Evolutionary conservation across 2,113 vertebrate species (phyloP), one percentile per base, ranked within the genome.

Genomic region (Nibea coibor): DNA sequence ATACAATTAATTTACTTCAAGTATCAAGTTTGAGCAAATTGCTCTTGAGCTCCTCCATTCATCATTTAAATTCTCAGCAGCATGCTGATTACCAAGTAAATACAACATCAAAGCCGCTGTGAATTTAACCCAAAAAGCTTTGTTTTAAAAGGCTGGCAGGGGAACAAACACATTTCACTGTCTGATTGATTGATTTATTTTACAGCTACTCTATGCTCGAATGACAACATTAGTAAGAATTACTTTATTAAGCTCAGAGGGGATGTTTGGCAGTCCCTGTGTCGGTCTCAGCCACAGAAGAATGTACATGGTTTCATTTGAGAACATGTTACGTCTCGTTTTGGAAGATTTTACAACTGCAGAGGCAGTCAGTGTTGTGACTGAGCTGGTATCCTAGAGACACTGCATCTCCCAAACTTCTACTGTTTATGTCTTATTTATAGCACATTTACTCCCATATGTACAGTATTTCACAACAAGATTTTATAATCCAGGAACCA

Each of bases 361-460:
- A 35, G 19, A 57, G 12, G 19, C 8, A 24, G 28, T 45, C 31
- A 28, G 19, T 42, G 22, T 45, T 68, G 51, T 53, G 35, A 66
- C 15, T 74, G 16, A 53, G 43, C 22, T 66, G 15, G 31, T 4
- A 1, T 15, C 14, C 4, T 53, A 12, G 12, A 28, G n/a, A 54
- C 16, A 43, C 48, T 2, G 19, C 22, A 16, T 39, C 45, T 48
- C 19, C 80, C 17, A 50, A 75, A 51, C 65, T 9, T 78, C 24
- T 17, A 10, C 28, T 19, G 5, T 57, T 66, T 10, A 3, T 57
- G 11, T n/a, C 3, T 2, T 82, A 57, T 82, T 77, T 66, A 42
- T 64, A 69, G 73, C 39, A 22, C 22, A 45, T 64, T 76, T 47
- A 65, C 72, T 53, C 78, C 62, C 63, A 83, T 77, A 1, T 61